Evolutionary conservation across 2,113 vertebrate species (phyloP).

Genomic region (Chaenogobius annularis): DNA sequence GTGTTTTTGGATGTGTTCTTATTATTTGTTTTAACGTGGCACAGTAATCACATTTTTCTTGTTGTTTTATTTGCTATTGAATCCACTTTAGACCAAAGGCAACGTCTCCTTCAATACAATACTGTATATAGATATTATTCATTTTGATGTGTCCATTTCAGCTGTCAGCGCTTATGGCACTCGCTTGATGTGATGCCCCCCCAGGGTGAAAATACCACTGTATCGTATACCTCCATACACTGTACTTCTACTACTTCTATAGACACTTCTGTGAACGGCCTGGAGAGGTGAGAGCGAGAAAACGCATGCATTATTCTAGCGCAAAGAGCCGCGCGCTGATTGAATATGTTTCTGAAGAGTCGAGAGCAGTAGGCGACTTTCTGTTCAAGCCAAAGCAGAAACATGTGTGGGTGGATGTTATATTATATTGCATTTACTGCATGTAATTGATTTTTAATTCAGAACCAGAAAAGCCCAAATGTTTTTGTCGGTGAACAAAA

Average conservation of each 20-base stretch:
- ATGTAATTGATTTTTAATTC: no score
- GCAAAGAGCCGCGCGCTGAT: background rate
- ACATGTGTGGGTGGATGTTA: background rate
- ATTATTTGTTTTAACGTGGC: no score
- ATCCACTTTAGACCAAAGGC: background rate
- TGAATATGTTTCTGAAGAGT: background rate
- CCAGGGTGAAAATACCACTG: background rate
- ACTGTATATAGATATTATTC: background rate
- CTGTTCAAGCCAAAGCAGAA: background rate
- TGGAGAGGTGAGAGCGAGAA: background rate
- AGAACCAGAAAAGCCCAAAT: no score
- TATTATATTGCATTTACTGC: no score
- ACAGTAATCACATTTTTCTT: no score
- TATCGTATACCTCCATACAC: background rate
- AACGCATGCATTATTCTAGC: background rate
- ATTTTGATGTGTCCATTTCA: constrained; percentile 48
- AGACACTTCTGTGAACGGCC: background rate
- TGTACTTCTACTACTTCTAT: background rate
- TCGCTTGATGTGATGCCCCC: constrained; percentile 10
- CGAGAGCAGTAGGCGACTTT: background rate
- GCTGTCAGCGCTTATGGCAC: constrained; percentile 34
- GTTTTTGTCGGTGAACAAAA: no score
- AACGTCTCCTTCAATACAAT: background rate
- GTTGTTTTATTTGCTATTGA: background rate
- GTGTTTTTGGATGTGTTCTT: no score